These are phyloP conservation scores for Merluccius polli DNA, from an alignment of 2,797 vertebrate genomes.

Conservation along the genomic window DNA sequence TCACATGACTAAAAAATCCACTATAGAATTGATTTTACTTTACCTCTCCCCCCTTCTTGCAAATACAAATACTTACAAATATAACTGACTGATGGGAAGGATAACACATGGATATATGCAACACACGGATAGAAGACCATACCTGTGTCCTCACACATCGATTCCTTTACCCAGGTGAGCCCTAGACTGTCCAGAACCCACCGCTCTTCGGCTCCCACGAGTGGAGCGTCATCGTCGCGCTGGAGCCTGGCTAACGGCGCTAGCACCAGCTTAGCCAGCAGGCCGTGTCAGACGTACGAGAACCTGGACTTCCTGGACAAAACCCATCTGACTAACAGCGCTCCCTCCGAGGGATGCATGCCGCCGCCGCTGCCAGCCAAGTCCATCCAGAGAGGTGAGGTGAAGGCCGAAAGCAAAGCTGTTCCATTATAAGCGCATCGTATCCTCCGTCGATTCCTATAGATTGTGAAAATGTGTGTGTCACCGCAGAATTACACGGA, in stretches of 20 bases:
- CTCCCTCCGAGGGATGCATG: slow-evolving; percentile 60
- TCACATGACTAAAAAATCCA: background rate
- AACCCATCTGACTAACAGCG: slow-evolving; percentile 64
- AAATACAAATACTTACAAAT: background rate
- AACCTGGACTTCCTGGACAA: slow-evolving; percentile 74
- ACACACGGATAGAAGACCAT: background rate
- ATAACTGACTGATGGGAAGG: background rate
- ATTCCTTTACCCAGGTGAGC: slow-evolving; percentile 60
- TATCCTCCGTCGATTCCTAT: too few species aligned
- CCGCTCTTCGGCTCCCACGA: slow-evolving; percentile 59
- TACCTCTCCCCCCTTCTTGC: background rate
- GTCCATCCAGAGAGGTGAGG: slow-evolving; percentile 73
- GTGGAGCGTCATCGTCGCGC: slow-evolving; percentile 50
- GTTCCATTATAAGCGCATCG: too few species aligned
- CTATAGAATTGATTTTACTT: background rate
- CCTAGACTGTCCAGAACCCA: slow-evolving; percentile 65
- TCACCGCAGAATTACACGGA: too few species aligned
- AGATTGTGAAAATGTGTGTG: too few species aligned
- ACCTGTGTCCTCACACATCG: background rate
- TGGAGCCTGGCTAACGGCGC: slow-evolving; percentile 69
- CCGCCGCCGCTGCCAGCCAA: slow-evolving; percentile 86
- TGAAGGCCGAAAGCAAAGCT: background rate
- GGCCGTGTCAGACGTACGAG: slow-evolving; percentile 85
- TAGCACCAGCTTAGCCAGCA: slow-evolving; percentile 49
- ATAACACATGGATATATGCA: background rate